Evolutionary conservation across 2,797 vertebrate genomes (phyloP), one percentile per base, ranked within the genome.

Genomic region (Chrysocyon brachyurus): DNA sequence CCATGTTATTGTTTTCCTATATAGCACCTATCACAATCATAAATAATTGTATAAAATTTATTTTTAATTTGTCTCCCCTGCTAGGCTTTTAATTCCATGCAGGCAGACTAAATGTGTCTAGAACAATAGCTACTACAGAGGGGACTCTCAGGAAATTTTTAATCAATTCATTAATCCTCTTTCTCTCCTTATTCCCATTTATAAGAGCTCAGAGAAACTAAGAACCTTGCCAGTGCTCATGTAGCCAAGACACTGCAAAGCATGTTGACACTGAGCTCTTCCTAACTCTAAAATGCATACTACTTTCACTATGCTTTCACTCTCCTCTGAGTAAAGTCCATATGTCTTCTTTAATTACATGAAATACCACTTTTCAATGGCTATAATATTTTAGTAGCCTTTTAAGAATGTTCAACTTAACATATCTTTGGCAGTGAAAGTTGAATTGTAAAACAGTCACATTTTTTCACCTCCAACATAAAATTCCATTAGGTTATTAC

Each of bases 381-480:
- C 16, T 68, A 1, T 73, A 75, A 77, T 66, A 56, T 70, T 89
- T 94, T 56, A 97, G 31, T 40, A 78, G 54, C 33, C 86, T 86
- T 63, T 96, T 96, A 96, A 72, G 64, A 49, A 77, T 87, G 24
- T 72, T 82, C 17, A 95, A 91, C 36, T 63, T 93, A 83, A 56
- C 33, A 66, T 86, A 88, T 83, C 82, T 87, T 86, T 46, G 33
- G 75, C 73, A 94, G 88, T 94, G 93, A 73, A 97, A 97, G 54
- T 66, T 96, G 46, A 19, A 87, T 16, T 77, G 46, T 72, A 73
- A 93, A 97, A 95, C 40, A 89, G 52, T 95, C 90, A 92, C 46
- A 86, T 93, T 97, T 89, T 93, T 57, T 95, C 46, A 81, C 46
- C 40, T 91, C 78, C 52, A 87, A 96, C 90, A 81, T 88, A 97